These are phyloP conservation scores for Smutsia gigantea DNA, from an alignment of 2,797 vertebrate genomes.

Conservation along the genomic window DNA sequence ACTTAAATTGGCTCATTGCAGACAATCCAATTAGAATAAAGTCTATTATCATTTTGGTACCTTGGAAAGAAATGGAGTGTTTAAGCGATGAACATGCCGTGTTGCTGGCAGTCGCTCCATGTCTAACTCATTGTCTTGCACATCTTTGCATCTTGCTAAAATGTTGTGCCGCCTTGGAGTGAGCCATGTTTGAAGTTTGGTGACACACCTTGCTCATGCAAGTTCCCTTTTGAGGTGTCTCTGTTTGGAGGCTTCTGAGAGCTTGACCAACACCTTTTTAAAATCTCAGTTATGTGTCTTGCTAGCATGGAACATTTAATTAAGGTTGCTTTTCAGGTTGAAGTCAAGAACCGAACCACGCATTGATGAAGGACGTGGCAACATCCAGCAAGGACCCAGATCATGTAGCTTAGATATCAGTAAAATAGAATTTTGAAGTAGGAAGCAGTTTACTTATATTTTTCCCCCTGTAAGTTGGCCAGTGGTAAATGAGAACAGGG, in stretches of 20 bases:
- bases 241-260: not conserved
- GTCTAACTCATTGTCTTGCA: constrained; percentile 56
- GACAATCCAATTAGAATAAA: constrained; percentile 91
- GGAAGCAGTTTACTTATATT: not conserved
- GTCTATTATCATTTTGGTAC: constrained; percentile 89
- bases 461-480: not conserved
- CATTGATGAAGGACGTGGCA: not conserved
- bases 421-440: not conserved
- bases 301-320: not conserved
- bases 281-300: constrained; percentile 24
- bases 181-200: not conserved
- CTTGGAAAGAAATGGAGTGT: constrained; percentile 88
- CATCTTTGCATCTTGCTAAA: constrained; percentile 48
- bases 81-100: constrained; percentile 75
- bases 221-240: constrained; percentile 37
- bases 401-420: not conserved
- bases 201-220: not conserved
- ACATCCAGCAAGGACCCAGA: not conserved
- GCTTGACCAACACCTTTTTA: not conserved
- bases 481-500: not conserved
- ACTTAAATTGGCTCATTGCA: constrained; percentile 92
- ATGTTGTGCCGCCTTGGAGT: not conserved
- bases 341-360: constrained; percentile 9
- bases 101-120: constrained; percentile 62
- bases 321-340: constrained; percentile 41